Evolutionary conservation across 2,113 vertebrate genomes (phyloP).

Genomic region (Anoplopoma fimbria): DNA sequence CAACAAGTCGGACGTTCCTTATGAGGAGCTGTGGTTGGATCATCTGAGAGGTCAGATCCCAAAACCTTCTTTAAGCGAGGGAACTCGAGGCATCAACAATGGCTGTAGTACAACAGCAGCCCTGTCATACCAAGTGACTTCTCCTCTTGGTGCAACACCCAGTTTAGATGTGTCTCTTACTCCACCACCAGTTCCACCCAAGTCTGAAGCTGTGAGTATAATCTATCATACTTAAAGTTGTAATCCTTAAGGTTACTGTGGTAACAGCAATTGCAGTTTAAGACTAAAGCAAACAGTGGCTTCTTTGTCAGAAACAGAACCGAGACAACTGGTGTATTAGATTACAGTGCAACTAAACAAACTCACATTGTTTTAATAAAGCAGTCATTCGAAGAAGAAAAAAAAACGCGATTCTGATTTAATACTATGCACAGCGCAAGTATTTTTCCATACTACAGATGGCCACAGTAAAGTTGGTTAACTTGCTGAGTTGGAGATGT

Average conservation of each 20-base stretch:
- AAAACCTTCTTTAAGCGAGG: conserved; percentile 74
- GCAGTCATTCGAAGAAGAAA: neutral
- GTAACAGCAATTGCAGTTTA: conserved; percentile 2
- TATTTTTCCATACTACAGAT: neutral
- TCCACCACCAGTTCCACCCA: conserved; percentile 98
- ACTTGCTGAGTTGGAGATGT: neutral
- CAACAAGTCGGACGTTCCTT: conserved; percentile 90
- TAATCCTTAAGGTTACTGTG: neutral
- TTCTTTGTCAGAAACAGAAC: neutral
- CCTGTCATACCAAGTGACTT: conserved; percentile 78
- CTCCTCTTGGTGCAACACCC: conserved; percentile 78
- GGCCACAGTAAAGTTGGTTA: neutral
- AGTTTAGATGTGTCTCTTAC: conserved; percentile 88
- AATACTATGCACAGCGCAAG: neutral
- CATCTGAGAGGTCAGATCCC: conserved; percentile 83
- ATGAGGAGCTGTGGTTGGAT: conserved; percentile 98
- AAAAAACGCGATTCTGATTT: neutral
- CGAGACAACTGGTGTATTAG: neutral
- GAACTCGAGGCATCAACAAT: conserved; percentile 80
- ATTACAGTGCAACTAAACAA: neutral
- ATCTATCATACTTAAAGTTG: neutral
- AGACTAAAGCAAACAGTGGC: neutral
- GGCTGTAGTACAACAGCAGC: conserved; percentile 78
- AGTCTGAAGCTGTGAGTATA: conserved; percentile 98
- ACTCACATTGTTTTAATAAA: neutral